Conservation (phyloP, 2,888 invertebrate genomes). For the Alsophila aescularia region DNA sequence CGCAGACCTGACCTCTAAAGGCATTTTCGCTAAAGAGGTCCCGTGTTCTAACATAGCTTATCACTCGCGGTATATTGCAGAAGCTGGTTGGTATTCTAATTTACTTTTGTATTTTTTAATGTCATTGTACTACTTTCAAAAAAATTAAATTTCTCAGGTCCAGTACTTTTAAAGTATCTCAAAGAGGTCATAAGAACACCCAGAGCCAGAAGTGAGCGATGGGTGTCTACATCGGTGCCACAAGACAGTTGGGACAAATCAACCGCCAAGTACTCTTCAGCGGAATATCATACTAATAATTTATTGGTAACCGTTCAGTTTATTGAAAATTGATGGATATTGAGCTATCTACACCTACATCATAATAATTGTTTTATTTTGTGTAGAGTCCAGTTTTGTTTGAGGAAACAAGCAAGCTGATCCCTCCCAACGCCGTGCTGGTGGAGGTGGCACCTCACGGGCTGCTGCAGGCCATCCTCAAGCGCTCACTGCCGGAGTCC, state of each 20-base stretch:
- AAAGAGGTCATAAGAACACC: constrained; percentile 84
- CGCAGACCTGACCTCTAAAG: constrained; percentile 52
- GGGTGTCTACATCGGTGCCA: constrained; percentile 93
- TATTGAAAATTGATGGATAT: not conserved
- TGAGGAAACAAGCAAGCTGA: constrained; percentile 89
- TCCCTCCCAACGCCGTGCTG: constrained; percentile 90
- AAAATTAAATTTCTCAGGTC: constrained; percentile 46
- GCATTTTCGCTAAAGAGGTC: constrained; percentile 53
- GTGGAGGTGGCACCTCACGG: constrained; percentile 95
- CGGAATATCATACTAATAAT: constrained; percentile 93
- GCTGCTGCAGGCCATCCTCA: constrained; percentile 87
- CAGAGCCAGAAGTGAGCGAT: constrained; percentile 86
- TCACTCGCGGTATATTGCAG: constrained; percentile 90
- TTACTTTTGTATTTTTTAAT: not conserved
- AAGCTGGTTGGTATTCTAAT: constrained; percentile 65
- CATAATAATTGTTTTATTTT: constrained; percentile 5
- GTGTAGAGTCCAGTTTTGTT: constrained; percentile 85
- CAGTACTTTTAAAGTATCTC: constrained; percentile 84
- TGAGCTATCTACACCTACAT: not conserved
- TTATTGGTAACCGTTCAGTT: constrained; percentile 74
- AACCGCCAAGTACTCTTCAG: constrained; percentile 84
- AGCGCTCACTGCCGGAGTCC: constrained; percentile 86
- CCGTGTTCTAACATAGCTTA: constrained; percentile 91
- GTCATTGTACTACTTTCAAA: not conserved
- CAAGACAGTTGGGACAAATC: constrained; percentile 82